A percentile compares a stretch with the other conserved stretches of the same genome.
These are phyloP conservation scores for Oenanthe oenanthe DNA, from an alignment of 2,113 vertebrate species.

Conservation along the genomic window DNA sequence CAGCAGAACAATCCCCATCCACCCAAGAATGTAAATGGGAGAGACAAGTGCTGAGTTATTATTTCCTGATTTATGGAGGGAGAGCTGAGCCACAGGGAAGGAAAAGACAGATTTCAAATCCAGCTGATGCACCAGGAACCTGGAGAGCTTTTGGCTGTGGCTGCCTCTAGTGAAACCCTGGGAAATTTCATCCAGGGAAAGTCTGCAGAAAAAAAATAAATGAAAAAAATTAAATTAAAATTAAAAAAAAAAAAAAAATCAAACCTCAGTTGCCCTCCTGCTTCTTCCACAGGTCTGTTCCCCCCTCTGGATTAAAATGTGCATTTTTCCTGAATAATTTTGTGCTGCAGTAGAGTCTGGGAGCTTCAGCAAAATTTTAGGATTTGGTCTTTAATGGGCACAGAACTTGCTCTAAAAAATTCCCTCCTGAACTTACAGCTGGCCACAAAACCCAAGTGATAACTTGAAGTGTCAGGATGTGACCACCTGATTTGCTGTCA, in stretches of 20 bases:
- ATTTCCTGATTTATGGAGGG: not conserved
- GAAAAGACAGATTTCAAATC: not conserved
- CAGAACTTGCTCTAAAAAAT: not conserved
- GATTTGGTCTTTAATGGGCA: not conserved
- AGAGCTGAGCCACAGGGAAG: not conserved
- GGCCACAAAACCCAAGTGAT: not conserved
- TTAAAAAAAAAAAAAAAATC: not conserved
- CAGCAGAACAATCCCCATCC: not conserved
- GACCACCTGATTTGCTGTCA: not conserved
- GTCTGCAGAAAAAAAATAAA: not conserved
- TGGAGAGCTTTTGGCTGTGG: not conserved
- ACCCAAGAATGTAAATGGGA: slow-evolving; percentile 26
- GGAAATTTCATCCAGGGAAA: not conserved
- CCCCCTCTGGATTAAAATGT: not conserved
- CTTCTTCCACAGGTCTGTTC: not conserved
- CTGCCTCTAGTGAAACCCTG: not conserved
- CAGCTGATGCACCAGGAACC: not conserved
- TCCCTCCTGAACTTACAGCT: not conserved
- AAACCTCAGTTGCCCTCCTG: not conserved
- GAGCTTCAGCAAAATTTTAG: not conserved
- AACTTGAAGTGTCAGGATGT: not conserved
- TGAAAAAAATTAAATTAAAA: too few relatives aligned
- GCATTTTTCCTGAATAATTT: not conserved
- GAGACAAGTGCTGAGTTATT: not conserved
- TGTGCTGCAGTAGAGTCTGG: not conserved